Conservation (phyloP, 2,113 vertebrate species). For the Xiphophorus maculatus region DNA sequence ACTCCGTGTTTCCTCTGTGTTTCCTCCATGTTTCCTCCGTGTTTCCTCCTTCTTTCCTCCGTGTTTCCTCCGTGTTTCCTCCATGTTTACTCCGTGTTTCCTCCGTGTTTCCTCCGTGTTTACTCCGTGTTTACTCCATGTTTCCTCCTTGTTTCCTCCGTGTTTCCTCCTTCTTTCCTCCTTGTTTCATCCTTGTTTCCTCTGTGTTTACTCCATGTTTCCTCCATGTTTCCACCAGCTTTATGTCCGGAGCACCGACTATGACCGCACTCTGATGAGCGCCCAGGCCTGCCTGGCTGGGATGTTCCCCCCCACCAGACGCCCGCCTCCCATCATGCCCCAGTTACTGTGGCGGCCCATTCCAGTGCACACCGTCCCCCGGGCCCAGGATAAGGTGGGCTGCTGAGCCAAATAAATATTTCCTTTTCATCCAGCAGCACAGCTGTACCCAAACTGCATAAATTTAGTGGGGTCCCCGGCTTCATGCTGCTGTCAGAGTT, state of each 20-base stretch:
- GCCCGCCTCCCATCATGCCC: slow-evolving; percentile 73
- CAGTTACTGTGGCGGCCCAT: slow-evolving; percentile 87
- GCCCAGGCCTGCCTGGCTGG: slow-evolving; percentile 87
- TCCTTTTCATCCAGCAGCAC: slow-evolving; percentile 34
- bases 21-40: too few species aligned
- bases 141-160: too few species aligned
- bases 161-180: too few species aligned
- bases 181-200: too few species aligned
- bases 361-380: slow-evolving; percentile 86
- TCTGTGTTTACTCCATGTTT: background rate
- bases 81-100: too few species aligned
- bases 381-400: slow-evolving; percentile 81
- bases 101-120: too few species aligned
- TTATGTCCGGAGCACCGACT: slow-evolving; percentile 88
- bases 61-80: too few species aligned
- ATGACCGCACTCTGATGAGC: slow-evolving; percentile 93
- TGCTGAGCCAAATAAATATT: slow-evolving; percentile 52
- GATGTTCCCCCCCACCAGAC: slow-evolving; percentile 83
- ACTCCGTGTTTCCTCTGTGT: too few species aligned
- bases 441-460: slow-evolving; percentile 24
- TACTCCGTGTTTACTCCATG: too few species aligned
- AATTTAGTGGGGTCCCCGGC: slow-evolving; percentile 10
- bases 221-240: slow-evolving; percentile 72
- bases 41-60: too few species aligned
- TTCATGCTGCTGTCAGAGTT: background rate